These are phyloP conservation scores for Chunga burmeisteri DNA, from an alignment of 2,113 vertebrate genomes.

Conservation along the genomic window DNA sequence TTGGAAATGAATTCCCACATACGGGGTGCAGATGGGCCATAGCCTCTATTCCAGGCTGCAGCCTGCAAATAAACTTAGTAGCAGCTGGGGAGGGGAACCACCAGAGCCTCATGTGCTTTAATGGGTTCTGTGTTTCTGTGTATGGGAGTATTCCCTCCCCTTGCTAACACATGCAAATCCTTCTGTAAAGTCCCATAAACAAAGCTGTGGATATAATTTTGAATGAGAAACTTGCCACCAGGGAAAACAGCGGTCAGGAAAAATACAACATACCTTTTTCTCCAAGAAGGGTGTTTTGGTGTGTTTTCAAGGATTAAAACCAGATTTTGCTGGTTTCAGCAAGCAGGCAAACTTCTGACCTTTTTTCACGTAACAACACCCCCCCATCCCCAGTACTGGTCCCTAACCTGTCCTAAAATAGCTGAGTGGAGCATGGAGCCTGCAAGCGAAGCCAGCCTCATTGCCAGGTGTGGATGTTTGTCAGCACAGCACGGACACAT, in stretches of 20 bases:
- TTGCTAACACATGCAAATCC: neutral
- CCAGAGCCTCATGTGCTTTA: neutral
- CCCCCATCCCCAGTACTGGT: neutral
- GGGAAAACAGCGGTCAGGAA: neutral
- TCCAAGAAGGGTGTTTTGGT: neutral
- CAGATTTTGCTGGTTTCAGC: slow-evolving; percentile 34
- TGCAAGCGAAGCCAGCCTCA: neutral
- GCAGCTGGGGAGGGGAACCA: slow-evolving; percentile 6
- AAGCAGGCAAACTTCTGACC: slow-evolving; percentile 47
- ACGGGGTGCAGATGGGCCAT: slow-evolving; percentile 21
- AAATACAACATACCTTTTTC: slow-evolving; percentile 16
- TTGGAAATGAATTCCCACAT: slow-evolving; percentile 21
- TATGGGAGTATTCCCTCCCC: neutral
- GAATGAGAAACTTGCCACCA: slow-evolving; percentile 13
- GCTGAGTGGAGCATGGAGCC: neutral
- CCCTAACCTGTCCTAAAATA: slow-evolving; percentile 21
- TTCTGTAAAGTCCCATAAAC: slow-evolving; percentile 26
- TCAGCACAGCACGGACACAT: rapidly evolving
- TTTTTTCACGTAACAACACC: neutral
- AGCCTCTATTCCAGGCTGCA: neutral
- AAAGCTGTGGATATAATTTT: neutral
- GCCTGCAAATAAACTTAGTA: slow-evolving; percentile 8
- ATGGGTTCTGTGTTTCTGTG: neutral
- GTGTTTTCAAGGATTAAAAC: slow-evolving; percentile 30
- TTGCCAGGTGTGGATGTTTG: neutral